These are phyloP conservation scores for Yponomeuta cagnagella DNA, from an alignment of 2,888 invertebrate genomes.

Conservation along the genomic window DNA sequence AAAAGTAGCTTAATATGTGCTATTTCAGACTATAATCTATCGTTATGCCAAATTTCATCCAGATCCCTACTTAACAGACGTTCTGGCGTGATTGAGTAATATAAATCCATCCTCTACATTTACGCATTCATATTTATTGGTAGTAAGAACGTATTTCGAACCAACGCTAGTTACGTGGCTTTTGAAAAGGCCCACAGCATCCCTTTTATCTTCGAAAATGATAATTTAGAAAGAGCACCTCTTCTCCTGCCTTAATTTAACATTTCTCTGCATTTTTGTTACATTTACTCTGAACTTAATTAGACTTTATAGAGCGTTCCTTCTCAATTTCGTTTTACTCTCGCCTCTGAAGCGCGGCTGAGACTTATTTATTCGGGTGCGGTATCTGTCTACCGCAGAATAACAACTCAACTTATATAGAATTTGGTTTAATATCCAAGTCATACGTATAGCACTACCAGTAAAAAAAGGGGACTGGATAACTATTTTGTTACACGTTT, in stretches of 20 bases:
- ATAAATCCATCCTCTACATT: no score
- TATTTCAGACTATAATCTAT: no score
- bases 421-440: not conserved
- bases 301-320: conserved; percentile 76
- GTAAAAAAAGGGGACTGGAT: no score
- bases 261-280: conserved; percentile 66
- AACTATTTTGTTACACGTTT: no score
- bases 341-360: conserved; percentile 60
- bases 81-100: no score
- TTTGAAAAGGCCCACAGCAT: not conserved
- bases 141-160: no score
- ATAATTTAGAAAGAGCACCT: not conserved
- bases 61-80: no score
- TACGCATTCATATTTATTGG: no score
- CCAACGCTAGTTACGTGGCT: no score
- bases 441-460: no score
- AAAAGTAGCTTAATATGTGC: no score
- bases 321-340: conserved; percentile 71
- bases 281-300: conserved; percentile 72
- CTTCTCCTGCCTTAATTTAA: conserved; percentile 33
- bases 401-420: not conserved
- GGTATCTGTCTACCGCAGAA: conserved; percentile 23
- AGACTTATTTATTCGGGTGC: conserved; percentile 70
- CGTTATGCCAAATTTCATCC: no score
- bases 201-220: not conserved